Base-by-base conservation (phyloP, 2,113 vertebrate species). In the Phalacrocorax aristotelis region DNA sequence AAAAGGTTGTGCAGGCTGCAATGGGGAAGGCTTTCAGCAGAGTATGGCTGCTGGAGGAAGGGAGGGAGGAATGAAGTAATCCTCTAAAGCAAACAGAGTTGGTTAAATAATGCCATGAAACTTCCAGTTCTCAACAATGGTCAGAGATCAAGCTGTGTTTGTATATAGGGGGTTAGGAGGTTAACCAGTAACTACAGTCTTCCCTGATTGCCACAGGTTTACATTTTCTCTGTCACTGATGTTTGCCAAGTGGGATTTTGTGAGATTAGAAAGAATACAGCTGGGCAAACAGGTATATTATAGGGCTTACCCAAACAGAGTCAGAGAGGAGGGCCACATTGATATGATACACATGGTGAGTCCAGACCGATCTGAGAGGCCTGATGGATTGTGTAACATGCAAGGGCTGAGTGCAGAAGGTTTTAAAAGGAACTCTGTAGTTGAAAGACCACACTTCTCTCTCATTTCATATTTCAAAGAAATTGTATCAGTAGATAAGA, bases 191-290 rank as follows among this genome's bases (percentile, higher is more conserved):
- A 97, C 94, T 91, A 44, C 91, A 95, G 83, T 87, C 91, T 89
- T 76, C 77, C 44, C 87, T 89, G 92, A 95, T 93, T 96, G 96
- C 87, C 40, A 65, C 61, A 89, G 81, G 93, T 96, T 97, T 97
- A 95, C 86, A 62, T 97, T 97, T 92, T 93, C 92, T 93, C 92
- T 96, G 76, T 97, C 87, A 52, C 86, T 87, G 61, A 75, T 95
- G 89, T 96, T 97, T 96, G 96, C 91, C 83, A 95, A 97, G 91
- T 71, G 74, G 91, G 94, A 95, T 95, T 96, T 97, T 96, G 94
- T 92, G 95, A 94, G 96, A 95, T 95, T 95, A 95, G 96, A 96
- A 95, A 82, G 69, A 96, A 79, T 95, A 92, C 93, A 97, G 83
- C 93, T 97, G 96, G 83, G 87, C 83, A 96, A 97, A 94, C 0